Base-by-base conservation (phyloP, 2,797 vertebrate genomes). In the Epinephelus coioides region DNA sequence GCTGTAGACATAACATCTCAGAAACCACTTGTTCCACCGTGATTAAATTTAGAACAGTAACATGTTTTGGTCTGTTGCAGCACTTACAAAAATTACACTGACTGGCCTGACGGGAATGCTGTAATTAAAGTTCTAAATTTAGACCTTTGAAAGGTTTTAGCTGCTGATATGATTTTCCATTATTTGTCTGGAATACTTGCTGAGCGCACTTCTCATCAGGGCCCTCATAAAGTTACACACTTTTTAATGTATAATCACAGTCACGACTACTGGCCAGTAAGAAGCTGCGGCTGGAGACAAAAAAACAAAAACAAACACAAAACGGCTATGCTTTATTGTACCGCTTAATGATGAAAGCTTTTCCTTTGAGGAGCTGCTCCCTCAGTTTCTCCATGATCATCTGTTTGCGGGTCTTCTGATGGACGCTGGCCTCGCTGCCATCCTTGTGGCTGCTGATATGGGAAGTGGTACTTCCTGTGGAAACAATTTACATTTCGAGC, bases 301-400 rank as follows among this genome's bases (percentile, higher is more conserved):
- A 34, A 34, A 78, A 3, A 68, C 3, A 21, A 30, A 76, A 13
- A 25, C 9, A 59, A 12, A 60, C 51, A 53, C 40, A 15, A 80
- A 49, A 17, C 59, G 18, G 21, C 38, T 14, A 2, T 10, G 47
- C 8, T 17, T 53, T 21, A 19, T 63, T n/a, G 2, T 93, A 99
- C 98, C 96, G 96, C 91, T 96, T 97, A 81, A 97, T 90, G 59
- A 95, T 85, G 88, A 97, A 97, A 51, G 95, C 95, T 85, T 96
- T 99, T 49, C 95, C 97, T 92, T 96, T 98, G 89, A 97, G 95
- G 68, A 99, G 91, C 90, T 97, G 97, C 89, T 99, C 98, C 82
- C 94, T 94, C 83, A 98, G 91, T 82, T 99, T 99, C 93, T 98
- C 97, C 89, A 97, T 78, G 21, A 99, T 94, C 78, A 99, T 94